Base-by-base conservation (phyloP, 2,113 vertebrate species). In the Pterophyllum scalare region DNA sequence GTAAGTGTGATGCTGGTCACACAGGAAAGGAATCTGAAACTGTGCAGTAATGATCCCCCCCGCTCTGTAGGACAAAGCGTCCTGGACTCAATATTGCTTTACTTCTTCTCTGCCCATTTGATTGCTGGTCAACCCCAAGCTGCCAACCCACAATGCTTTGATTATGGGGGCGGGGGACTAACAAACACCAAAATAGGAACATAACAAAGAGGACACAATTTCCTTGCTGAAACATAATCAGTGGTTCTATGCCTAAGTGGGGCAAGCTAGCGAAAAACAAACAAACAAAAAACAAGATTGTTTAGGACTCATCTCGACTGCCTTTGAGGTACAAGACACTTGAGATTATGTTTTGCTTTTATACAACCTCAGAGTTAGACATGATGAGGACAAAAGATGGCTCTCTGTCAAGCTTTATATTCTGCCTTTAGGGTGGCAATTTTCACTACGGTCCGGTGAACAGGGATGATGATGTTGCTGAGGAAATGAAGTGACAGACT, bases 401-500 rank as follows among this genome's bases (percentile, higher is more conserved):
- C 13, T 49, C 35, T 40, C 15, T 22, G 52, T 59, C 28, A 56
- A 62, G 77, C 72, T 77, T 43, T 13, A 64, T 46, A 59, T 61
- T 54, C n/a, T 60, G 70, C 52, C 72, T 80, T 67, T 40, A 33
- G 80, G 81, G 57, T 77, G 59, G 26, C 52, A 35, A 33, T 77
- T 78, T 76, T 33, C 64, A 24, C 6, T 77, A 49, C 20, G 74
- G 80, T 83, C 77, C 10, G 20, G n/a, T 75, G 72, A 85, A 54
- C 76, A 79, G 64, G 43, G 46, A 43, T 77, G 82, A 91, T 67
- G 78, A 56, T 43, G 77, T 83, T 58, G 77, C 60, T 49, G 33
- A 59, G 43, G 75, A 81, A 83, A 77, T 52, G 64, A 90, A 87
- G 81, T 81, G 83, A 87, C 86, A 91, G 64, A 88, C 86, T 88